phyloP scores from a whole-genome alignment of 2,113 vertebrate species.

The Bufo bufo region DNA sequence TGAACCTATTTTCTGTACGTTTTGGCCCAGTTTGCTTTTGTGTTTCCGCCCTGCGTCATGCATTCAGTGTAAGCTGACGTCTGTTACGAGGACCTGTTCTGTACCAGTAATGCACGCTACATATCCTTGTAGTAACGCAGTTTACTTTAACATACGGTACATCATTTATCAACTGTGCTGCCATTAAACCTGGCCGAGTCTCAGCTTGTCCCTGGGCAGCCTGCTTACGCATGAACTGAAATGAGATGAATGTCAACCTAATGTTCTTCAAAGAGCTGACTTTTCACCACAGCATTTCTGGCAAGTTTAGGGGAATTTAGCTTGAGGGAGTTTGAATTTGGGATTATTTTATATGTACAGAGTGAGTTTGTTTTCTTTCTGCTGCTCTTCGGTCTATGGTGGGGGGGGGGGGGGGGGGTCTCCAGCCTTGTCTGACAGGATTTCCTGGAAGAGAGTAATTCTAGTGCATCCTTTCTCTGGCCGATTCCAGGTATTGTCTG shows the following conservation, averaged over 20 bases:
- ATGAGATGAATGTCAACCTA: background rate
- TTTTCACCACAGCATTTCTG: background rate
- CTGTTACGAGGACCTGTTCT: background rate
- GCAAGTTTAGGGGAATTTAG: background rate
- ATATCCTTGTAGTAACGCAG: background rate
- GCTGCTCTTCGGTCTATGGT: too few relatives aligned
- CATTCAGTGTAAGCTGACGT: background rate
- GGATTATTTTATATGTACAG: background rate
- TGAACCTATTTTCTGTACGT: too few relatives aligned
- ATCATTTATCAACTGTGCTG: background rate
- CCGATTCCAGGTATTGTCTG: too few relatives aligned
- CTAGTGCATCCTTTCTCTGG: too few relatives aligned
- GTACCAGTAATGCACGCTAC: background rate
- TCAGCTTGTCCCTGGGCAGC: conserved; percentile 11
- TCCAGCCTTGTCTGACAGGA: too few relatives aligned
- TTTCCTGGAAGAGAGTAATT: too few relatives aligned
- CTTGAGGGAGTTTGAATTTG: background rate
- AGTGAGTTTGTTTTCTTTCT: too few relatives aligned
- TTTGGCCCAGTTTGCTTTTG: too few relatives aligned
- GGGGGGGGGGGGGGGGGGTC: too few relatives aligned
- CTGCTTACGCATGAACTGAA: conserved; percentile 32
- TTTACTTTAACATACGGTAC: conserved; percentile 2
- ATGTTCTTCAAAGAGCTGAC: background rate
- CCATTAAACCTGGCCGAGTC: conserved; percentile 26
- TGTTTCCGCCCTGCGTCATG: too few relatives aligned